Conservation (phyloP, 1,140 invertebrate species). For the Eubasilissa regina region DNA sequence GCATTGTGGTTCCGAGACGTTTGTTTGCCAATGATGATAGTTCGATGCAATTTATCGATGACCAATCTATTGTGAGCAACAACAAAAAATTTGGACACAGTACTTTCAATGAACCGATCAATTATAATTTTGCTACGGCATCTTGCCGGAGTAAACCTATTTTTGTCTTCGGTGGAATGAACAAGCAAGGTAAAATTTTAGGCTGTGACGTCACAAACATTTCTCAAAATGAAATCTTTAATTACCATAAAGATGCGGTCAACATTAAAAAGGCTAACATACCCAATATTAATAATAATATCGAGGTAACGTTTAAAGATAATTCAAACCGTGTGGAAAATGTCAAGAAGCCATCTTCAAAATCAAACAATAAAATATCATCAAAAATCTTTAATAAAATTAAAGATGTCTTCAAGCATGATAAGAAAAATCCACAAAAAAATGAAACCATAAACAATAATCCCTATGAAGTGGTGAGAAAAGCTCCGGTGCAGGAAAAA, state of each 20-base stretch:
- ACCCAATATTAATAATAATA: constrained; percentile 39
- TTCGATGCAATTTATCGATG: constrained; percentile 40
- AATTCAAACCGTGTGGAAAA: constrained; percentile 30
- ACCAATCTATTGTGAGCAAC: constrained; percentile 42
- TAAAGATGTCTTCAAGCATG: constrained; percentile 69
- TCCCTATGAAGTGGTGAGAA: constrained; percentile 69
- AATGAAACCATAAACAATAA: constrained; percentile 63
- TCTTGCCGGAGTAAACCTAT: constrained; percentile 16
- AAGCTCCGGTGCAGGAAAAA: constrained; percentile 63
- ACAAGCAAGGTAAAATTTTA: constrained; percentile 71
- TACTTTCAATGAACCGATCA: constrained; percentile 45
- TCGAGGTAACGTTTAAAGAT: constrained; percentile 45
- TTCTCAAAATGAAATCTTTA: constrained; percentile 68
- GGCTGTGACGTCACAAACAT: constrained; percentile 69
- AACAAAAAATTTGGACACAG: constrained; percentile 43
- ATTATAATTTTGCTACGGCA: constrained; percentile 35
- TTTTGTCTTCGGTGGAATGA: constrained; percentile 61
- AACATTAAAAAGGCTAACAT: constrained; percentile 14
- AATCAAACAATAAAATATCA: constrained; percentile 64
- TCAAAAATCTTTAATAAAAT: constrained; percentile 70
- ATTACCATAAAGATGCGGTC: constrained; percentile 64
- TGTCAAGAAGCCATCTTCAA: constrained; percentile 39
- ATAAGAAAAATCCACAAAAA: constrained; percentile 63
- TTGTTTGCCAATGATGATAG: constrained; percentile 65
- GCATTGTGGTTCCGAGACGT: constrained; percentile 64